Evolutionary conservation across 1,140 invertebrate genomes (phyloP), one percentile per base, ranked within the genome.

Genomic region (Coenobita brevimanus): DNA sequence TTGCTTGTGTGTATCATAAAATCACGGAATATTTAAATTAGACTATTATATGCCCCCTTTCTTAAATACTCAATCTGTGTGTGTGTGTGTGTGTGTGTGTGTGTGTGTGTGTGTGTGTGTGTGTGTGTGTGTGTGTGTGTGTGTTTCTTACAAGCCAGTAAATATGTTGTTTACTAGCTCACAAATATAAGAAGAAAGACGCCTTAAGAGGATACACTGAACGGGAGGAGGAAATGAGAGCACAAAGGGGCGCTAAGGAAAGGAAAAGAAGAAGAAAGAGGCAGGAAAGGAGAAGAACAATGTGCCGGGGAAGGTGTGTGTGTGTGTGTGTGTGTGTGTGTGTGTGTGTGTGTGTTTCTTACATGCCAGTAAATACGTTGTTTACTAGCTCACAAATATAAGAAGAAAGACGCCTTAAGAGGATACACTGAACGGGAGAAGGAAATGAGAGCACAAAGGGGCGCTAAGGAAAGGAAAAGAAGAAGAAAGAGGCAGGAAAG

Each of bases 261-360:
- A 67, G n/a, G 64, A 33, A 24, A 67, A 33, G 6, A 24, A 67
- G 6, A 67, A 67, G 64, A 33, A 67, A 33, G 8, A 24, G n/a
- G 64, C 4, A 33, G 4, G 64, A 33, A n/a, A 67, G 64, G 64
- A 67, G 8, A 67, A 33, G n/a, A 67, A 67, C 24, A 41, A 24
- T 33, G 2, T 33, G 36, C 2, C 27, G 62, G 62, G 67, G 67
- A 33, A 38, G 30, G 41, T 15, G n/a, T 38, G 41, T 71, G 67
- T 38, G 67, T 38, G 41, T 71, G 67, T 17, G 64, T 36, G 67
- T 71, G n/a, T n/a, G n/a, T n/a, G n/a, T n/a, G n/a, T n/a, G n/a
- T n/a, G n/a, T n/a, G n/a, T n/a, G n/a, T n/a, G n/a, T n/a, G n/a
- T n/a, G n/a, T n/a, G n/a, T n/a, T 57, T n/a, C n/a, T n/a, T 57